Evolutionary conservation across 2,888 invertebrate species (phyloP), one percentile per base, ranked within the genome.

Genomic region (Holacanthella duospinosa): DNA sequence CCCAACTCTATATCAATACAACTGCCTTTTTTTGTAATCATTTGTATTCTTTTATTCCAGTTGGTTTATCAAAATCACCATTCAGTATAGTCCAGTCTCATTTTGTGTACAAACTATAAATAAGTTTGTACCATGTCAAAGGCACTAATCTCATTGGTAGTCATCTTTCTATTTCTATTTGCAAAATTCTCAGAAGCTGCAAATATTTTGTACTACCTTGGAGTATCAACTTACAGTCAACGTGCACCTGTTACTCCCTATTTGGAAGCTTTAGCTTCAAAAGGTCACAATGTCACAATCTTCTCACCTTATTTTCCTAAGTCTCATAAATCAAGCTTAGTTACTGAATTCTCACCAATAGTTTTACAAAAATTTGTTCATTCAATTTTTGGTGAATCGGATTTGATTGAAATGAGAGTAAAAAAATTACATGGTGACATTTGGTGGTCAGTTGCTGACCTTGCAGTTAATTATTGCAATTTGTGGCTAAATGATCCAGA

Each of bases 201-300:
- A 4, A 48, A 48, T 48, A 21, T 48, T 21, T 21, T 48, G 4
- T 48, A 48, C 48, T 48, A 48, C 48, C 21, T 48, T n/a, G 48
- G 48, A 4, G 48, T 21, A 21, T 48, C 48, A 4, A 48, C 19
- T 48, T 48, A 48, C 48, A 48, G 48, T 21, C 48, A 48, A 21
- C 48, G n/a, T 4, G 4, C n/a, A 4, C 4, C 48, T 4, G 48
- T 21, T n/a, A 9, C 4, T 4, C 48, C 48, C 19, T 48, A 48
- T 21, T 21, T 48, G 48, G 62, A 66, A 55, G 61, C 57, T 43
- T 53, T 69, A 21, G 60, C 66, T 12, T 55, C 56, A 1, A 53
- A 36, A 12, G 66, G 65, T 25, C 69, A 67, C 54, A 63, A 66
- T 4, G 43, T 69, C 1, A 69, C 69, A 2, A 67, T 64, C 55